Base-by-base conservation (phyloP, 2,888 invertebrate genomes). In the Dicyrtomina minuta region DNA sequence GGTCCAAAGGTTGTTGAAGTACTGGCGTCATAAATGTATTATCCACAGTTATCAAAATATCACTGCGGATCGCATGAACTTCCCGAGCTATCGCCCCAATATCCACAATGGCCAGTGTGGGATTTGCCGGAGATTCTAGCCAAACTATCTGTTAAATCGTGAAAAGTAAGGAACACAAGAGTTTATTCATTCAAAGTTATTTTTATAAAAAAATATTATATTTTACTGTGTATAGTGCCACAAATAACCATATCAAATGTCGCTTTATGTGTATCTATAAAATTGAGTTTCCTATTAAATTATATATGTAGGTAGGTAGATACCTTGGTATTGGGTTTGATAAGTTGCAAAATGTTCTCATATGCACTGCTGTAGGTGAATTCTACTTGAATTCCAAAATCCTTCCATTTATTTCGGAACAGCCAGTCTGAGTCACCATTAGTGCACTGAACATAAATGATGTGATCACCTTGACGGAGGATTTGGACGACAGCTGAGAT, bases 41-140 rank as follows among this genome's bases (percentile, higher is more conserved):
- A 80, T 87, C 86, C 51, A 86, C 85, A 2, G 84, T 62, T 6
- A 51, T 22, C 39, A 65, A 8, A 49, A 84, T 81, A 24, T 81
- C 79, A 13, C 74, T 74, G 27, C 80, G 78, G 10, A 79, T 69
- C 44, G 74, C 79, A 74, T 78, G 82, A 72, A 78, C 79, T 15
- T 83, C 79, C 49, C 82, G 81, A 13, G 81, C 79, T n/a, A 85
- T 81, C 1, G 80, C 82, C 33, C 79, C 79, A 68, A 87, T 85
- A 79, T 87, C 86, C 41, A 84, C 84, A 41, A 87, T 79, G 74
- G 84, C 84, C 80, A 87, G 79, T 17, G 84, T 83, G n/a, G 87
- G 87, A 79, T 87, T 87, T 8, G 86, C 85, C 1, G 87, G 87
- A 0, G 85, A 84, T 79, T 87, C 87, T 61, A 87, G 80, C 87